A percentile compares a stretch with the other conserved stretches of the same genome.
Evolutionary conservation across 37 sponge, comb jelly and placozoan species (phyloP).

Genomic region (Eunapius fragilis): DNA sequence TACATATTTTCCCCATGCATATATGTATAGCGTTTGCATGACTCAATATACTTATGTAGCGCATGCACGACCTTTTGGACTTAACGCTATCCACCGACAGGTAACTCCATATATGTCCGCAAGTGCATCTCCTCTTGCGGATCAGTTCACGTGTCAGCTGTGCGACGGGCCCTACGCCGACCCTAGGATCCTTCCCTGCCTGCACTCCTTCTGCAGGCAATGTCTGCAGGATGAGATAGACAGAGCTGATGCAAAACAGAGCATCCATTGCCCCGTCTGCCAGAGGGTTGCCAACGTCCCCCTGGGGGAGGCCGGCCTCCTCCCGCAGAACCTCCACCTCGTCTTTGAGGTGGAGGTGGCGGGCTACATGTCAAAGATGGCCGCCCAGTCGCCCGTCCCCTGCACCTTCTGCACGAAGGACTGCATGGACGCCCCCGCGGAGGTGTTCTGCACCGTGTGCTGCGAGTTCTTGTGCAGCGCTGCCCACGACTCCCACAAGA

Average conservation of each 20-base stretch:
- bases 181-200: background rate
- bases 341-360: constrained; percentile 49
- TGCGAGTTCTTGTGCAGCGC: constrained; percentile 47
- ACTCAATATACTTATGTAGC: too few relatives aligned
- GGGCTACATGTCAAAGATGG: constrained; percentile 28
- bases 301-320: constrained; percentile 2
- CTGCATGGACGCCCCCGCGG: constrained; percentile 11
- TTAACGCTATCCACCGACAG: too few relatives aligned
- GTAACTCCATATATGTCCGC: too few relatives aligned
- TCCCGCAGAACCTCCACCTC: constrained; percentile 24
- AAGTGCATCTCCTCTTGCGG: background rate
- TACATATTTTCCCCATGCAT: too few relatives aligned
- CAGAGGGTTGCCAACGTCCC: background rate
- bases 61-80: too few relatives aligned
- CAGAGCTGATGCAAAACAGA: background rate
- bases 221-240: background rate
- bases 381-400: background rate
- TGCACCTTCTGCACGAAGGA: constrained; percentile 34
- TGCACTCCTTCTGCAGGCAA: background rate
- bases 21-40: too few relatives aligned
- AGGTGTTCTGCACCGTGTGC: constrained; percentile 36
- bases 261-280: background rate
- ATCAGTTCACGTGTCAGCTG: background rate
- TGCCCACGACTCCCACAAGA: constrained; percentile 25
- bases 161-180: background rate